A percentile compares a stretch with the other conserved stretches of the same genome.
Conservation (phyloP, 2,797 vertebrate species). For the Poliocrania exsul region DNA sequence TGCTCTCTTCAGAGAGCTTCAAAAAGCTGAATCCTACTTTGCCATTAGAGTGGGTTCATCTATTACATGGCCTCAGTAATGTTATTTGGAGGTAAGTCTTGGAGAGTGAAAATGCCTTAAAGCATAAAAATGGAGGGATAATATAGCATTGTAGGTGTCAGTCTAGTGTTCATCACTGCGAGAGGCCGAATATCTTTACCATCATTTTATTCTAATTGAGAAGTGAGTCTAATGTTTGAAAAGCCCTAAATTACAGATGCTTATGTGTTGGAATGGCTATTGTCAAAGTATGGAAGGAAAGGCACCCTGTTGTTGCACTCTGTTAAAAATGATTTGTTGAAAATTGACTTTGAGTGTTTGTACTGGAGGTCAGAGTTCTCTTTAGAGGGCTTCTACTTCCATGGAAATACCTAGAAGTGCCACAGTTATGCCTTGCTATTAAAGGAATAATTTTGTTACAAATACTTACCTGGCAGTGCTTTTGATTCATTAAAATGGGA, state of each 20-base stretch:
- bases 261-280: slow-evolving; percentile 70
- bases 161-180: slow-evolving; percentile 57
- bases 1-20: slow-evolving; percentile 28
- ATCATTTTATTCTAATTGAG: slow-evolving; percentile 77
- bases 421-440: slow-evolving; percentile 13
- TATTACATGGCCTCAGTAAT: neutral
- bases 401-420: slow-evolving; percentile 17
- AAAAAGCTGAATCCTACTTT: slow-evolving; percentile 26
- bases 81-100: slow-evolving; percentile 6
- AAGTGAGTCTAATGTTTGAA: slow-evolving; percentile 74
- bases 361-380: slow-evolving; percentile 79
- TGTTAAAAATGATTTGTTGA: slow-evolving; percentile 69
- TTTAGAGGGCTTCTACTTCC: slow-evolving; percentile 63
- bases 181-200: slow-evolving; percentile 73
- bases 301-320: slow-evolving; percentile 28
- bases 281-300: slow-evolving; percentile 69
- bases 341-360: slow-evolving; percentile 73
- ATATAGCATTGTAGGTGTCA: slow-evolving; percentile 37
- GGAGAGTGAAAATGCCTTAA: slow-evolving; percentile 55
- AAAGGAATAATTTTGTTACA: slow-evolving; percentile 38
- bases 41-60: slow-evolving; percentile 11
- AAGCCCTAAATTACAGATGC: slow-evolving; percentile 78
- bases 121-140: slow-evolving; percentile 24
- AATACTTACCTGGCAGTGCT: slow-evolving; percentile 34
- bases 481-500: slow-evolving; percentile 65